phyloP scores from a whole-genome alignment of 1,140 invertebrate genomes.

The Drosophila asahinai region DNA sequence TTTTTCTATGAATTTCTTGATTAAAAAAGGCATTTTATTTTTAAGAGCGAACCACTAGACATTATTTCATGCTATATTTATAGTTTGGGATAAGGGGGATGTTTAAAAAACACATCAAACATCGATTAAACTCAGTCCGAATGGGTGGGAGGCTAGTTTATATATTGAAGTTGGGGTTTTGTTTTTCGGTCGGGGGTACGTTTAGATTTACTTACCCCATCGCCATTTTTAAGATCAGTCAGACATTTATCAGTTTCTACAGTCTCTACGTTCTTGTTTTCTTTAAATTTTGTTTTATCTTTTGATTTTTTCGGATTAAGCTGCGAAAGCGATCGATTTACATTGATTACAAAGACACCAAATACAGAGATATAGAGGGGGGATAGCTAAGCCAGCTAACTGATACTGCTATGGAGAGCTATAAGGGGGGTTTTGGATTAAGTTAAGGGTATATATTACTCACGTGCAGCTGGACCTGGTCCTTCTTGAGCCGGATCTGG shows the following conservation, averaged over 20 bases:
- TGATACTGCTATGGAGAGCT: slow-evolving; percentile 32
- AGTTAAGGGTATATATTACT: slow-evolving; percentile 16
- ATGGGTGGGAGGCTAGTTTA: background rate
- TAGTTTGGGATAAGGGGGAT: slow-evolving; percentile 1
- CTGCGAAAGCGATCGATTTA: slow-evolving; percentile 74
- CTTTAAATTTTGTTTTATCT: slow-evolving; percentile 78
- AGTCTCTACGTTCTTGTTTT: slow-evolving; percentile 78
- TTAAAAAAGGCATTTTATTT: background rate
- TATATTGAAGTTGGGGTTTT: slow-evolving; percentile 2
- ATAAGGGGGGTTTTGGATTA: background rate
- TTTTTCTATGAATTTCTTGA: background rate
- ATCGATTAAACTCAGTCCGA: slow-evolving; percentile 34
- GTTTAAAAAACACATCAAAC: slow-evolving; percentile 29
- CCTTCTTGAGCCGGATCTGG: slow-evolving; percentile 92
- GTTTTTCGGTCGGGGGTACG: slow-evolving; percentile 3
- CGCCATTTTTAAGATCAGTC: slow-evolving; percentile 78
- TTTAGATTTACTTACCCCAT: slow-evolving; percentile 75
- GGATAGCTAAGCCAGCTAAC: slow-evolving; percentile 40
- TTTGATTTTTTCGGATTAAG: slow-evolving; percentile 81
- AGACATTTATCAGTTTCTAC: slow-evolving; percentile 78
- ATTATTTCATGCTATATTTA: slow-evolving; percentile 25
- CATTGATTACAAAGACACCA: slow-evolving; percentile 67
- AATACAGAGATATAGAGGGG: slow-evolving; percentile 43
- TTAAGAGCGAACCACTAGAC: slow-evolving; percentile 1
- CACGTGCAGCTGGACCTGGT: slow-evolving; percentile 87